Evolutionary conservation across 2,888 invertebrate genomes (phyloP).

Genomic region (Rhopalosiphum nymphaeae): DNA sequence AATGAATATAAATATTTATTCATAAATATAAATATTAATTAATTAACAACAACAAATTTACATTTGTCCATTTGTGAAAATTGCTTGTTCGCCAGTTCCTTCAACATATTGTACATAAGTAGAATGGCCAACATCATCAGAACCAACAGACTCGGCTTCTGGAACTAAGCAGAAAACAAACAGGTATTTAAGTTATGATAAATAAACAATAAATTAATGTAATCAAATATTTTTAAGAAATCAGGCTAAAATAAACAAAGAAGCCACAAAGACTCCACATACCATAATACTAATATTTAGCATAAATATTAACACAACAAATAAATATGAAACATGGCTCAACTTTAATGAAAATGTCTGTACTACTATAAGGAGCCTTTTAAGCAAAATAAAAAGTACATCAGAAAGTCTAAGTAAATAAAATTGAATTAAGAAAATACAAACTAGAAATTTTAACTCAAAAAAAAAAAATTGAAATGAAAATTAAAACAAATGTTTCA

Average conservation of each 20-base stretch:
- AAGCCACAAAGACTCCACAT: not conserved
- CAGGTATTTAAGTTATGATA: conserved; percentile 15
- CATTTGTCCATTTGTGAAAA: conserved; percentile 78
- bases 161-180: conserved; percentile 70
- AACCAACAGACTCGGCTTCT: conserved; percentile 72
- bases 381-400: conserved; percentile 29
- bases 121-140: conserved; percentile 74
- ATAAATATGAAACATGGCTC: not conserved
- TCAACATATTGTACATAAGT: conserved; percentile 78
- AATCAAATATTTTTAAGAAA: not conserved
- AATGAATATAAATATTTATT: not conserved
- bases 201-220: conserved; percentile 12
- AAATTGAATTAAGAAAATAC: not conserved
- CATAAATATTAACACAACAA: not conserved
- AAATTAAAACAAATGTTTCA: conserved; percentile 29
- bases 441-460: conserved; percentile 2
- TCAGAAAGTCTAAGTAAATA: not conserved
- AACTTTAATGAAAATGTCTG: not conserved
- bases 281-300: not conserved
- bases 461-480: conserved; percentile 20
- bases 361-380: conserved; percentile 2
- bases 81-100: conserved; percentile 73
- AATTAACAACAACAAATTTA: conserved; percentile 68
- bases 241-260: conserved; percentile 5
- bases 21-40: not conserved